phyloP scores from a whole-genome alignment of 2,797 vertebrate species.

The Trematomus bernacchii region DNA sequence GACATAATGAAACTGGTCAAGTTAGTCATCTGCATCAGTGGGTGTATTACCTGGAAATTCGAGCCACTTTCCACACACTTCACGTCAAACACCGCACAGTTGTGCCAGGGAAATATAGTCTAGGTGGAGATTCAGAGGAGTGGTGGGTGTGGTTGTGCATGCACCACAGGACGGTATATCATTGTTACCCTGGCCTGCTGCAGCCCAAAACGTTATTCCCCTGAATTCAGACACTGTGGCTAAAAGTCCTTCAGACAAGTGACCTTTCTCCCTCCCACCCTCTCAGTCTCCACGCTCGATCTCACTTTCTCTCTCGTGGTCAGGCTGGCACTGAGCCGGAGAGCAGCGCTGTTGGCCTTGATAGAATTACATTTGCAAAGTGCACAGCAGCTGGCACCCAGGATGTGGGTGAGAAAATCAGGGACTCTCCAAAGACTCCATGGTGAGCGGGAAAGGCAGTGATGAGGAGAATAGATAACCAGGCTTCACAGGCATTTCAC shows the following conservation, averaged over 20 bases:
- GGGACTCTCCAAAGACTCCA: slow-evolving; percentile 69
- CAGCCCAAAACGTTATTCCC: slow-evolving; percentile 54
- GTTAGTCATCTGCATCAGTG: slow-evolving; percentile 5
- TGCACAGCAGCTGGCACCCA: slow-evolving; percentile 55
- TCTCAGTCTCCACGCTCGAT: neutral
- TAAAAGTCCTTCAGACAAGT: slow-evolving; percentile 61
- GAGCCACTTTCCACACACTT: slow-evolving; percentile 39
- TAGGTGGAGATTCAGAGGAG: slow-evolving; percentile 56
- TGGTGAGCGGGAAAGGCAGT: slow-evolving; percentile 29
- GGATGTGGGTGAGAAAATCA: slow-evolving; percentile 58
- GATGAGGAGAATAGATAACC: slow-evolving; percentile 18
- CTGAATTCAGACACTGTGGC: slow-evolving; percentile 52
- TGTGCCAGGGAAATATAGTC: slow-evolving; percentile 66
- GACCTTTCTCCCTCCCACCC: slow-evolving; percentile 32
- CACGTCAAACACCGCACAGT: slow-evolving; percentile 24
- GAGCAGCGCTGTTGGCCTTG: slow-evolving; percentile 37
- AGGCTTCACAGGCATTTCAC: slow-evolving; percentile 44
- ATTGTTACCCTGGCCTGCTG: slow-evolving; percentile 53
- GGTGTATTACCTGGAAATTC: slow-evolving; percentile 52
- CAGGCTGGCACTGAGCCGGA: slow-evolving; percentile 46
- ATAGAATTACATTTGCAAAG: slow-evolving; percentile 55
- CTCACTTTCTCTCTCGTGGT: slow-evolving; percentile 39
- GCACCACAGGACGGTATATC: slow-evolving; percentile 68
- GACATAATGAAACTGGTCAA: neutral
- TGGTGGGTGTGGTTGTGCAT: slow-evolving; percentile 59